Evolutionary conservation across 2,797 vertebrate genomes (phyloP), one percentile per base, ranked within the genome.

Genomic region (Paratrypauchen microcephalus): DNA sequence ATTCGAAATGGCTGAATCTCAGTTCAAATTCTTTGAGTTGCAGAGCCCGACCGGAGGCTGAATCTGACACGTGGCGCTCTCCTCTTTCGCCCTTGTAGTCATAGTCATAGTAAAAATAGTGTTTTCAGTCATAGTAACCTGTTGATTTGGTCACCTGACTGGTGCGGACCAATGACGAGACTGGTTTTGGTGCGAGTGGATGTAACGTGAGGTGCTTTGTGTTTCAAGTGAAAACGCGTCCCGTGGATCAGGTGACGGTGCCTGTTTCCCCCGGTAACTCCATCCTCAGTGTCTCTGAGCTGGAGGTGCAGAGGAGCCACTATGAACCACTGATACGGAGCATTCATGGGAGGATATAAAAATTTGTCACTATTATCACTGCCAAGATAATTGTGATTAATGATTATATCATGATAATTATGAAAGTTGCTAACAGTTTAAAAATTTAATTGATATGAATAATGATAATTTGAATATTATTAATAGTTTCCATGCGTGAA

Each of bases 221-320:
- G 55, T 57, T 57, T 57, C 55, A 57, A 57, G 55, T 57, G 55
- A 57, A 56, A 57, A 57, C 55, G 55, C 55, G 24, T 26, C 12
- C n/a, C 5, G 24, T 13, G 23, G 23, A 26, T 57, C 55, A 5
- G 12, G 55, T 57, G 55, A 16, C 24, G 55, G 55, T 26, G 55
- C 16, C 24, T 4, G 24, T 57, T 57, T 57, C 12, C 23, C 24
- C 24, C 13, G n/a, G 60, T 62, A 62, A 21, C 11, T 13, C 19
- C 60, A 62, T 32, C 19, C 8, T 1, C 28, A 1, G 9, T 15
- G 12, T 45, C 8, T 1, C 28, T 5, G 12, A 45, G 66, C 73
- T 66, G 77, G 73, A 67, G 78, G 73, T 55, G 63, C 71, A 55
- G 21, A 55, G 54, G 9, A 18, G 23, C 54, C 11, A 4, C 39